Evolutionary conservation across 2,888 invertebrate genomes (phyloP).

Genomic region (Augochlorella aurata): DNA sequence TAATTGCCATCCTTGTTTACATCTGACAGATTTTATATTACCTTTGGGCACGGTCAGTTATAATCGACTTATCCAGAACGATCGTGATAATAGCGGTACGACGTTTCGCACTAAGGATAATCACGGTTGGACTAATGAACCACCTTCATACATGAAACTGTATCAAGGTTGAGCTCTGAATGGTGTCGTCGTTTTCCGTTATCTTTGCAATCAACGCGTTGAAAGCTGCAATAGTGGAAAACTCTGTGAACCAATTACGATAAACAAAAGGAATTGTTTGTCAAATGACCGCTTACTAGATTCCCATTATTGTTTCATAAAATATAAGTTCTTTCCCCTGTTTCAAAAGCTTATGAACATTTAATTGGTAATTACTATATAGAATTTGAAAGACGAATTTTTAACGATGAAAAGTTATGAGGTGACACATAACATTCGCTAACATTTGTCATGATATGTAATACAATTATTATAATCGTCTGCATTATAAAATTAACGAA

Average conservation of each 20-base stretch:
- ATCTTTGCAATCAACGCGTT: not conserved
- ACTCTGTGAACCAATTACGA: not conserved
- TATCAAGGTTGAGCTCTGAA: not conserved
- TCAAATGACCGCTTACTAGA: too few relatives aligned
- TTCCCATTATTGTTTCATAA: too few relatives aligned
- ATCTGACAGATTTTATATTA: not conserved
- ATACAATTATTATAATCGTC: too few relatives aligned
- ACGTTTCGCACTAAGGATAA: not conserved
- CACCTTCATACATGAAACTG: not conserved
- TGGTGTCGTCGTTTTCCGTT: not conserved
- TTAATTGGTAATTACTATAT: not conserved
- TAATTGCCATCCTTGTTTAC: not conserved
- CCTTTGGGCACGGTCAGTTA: not conserved
- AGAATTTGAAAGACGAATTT: not conserved
- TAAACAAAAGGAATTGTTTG: too few relatives aligned
- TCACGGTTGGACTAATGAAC: not conserved
- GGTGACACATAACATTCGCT: too few relatives aligned
- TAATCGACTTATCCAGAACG: not conserved
- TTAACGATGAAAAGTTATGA: not conserved
- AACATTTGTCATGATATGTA: too few relatives aligned
- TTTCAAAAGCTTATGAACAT: not conserved
- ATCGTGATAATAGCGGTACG: not conserved
- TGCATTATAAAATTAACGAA: too few relatives aligned
- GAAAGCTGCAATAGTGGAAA: not conserved
- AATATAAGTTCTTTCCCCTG: too few relatives aligned